Conservation (phyloP, 2,888 invertebrate genomes). For the Masnerella sp. region DNA sequence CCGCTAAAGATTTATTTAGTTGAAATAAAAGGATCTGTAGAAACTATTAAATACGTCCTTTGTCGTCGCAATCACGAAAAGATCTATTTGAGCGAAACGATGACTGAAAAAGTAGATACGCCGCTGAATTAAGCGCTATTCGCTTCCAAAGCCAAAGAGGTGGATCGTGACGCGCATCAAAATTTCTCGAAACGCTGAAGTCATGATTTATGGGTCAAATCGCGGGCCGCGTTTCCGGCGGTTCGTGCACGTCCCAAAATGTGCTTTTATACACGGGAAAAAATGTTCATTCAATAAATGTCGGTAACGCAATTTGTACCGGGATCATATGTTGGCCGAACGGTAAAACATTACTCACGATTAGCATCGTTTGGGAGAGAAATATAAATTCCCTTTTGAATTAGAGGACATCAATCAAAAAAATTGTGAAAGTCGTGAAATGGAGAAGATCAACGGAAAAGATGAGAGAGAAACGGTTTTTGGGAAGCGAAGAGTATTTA, state of each 20-base stretch:
- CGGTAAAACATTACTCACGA: too few species aligned
- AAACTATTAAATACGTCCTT: constrained; percentile 1
- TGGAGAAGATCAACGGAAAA: too few species aligned
- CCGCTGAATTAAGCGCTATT: constrained; percentile 22
- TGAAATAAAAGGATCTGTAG: background rate
- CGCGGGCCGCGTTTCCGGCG: constrained; percentile 10
- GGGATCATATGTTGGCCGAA: too few species aligned
- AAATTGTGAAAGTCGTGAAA: too few species aligned
- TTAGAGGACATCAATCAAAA: too few species aligned
- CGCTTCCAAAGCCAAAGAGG: constrained; percentile 13
- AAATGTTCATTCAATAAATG: constrained; percentile 27
- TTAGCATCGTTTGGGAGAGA: too few species aligned
- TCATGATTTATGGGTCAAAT: constrained; percentile 50
- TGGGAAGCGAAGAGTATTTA: too few species aligned
- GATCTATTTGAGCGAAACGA: constrained; percentile 3
- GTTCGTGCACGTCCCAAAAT: constrained; percentile 1
- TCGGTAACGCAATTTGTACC: constrained; percentile 26
- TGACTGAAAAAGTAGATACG: constrained; percentile 19
- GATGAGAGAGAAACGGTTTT: too few species aligned
- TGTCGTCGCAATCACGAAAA: background rate
- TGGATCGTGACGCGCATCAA: constrained; percentile 43
- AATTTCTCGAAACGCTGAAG: constrained; percentile 34
- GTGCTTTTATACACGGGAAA: constrained; percentile 9
- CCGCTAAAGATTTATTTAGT: too few species aligned
- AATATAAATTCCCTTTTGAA: too few species aligned